Evolutionary conservation across 2,113 vertebrate genomes (phyloP), one percentile per base, ranked within the genome.

Genomic region (Madoqua kirkii): DNA sequence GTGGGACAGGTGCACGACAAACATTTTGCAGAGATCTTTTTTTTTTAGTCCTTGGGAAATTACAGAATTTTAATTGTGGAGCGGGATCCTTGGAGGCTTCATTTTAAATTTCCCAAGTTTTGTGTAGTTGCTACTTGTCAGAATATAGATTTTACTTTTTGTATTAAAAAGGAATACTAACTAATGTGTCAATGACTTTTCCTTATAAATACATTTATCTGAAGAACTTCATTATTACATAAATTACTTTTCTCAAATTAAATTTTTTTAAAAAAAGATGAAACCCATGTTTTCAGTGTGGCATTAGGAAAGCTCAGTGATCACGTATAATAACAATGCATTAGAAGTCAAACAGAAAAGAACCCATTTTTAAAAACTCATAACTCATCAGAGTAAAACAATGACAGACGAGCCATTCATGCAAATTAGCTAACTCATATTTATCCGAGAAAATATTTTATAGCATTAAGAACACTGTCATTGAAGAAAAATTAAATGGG

Each of bases 371-470:
- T 48, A 92, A 98, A 98, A 96, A 84, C 86, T 79, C 83, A 93
- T 98, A 98, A 97, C 95, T 98, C 98, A 98, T 97, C 89, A 97
- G 94, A 97, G 76, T 94, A 96, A 96, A 97, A 98, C 96, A 96
- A 84, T 97, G 98, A 98, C 93, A 97, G 98, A 98, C 89, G 96
- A 97, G 89, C 93, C 97, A 97, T 98, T 98, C 97, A 98, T 95
- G 95, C 94, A 98, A 98, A 98, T 98, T 98, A 98, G 91, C 92
- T 97, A 95, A 93, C 96, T 98, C 95, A 74, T 89, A 98, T 98
- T 98, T 98, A 98, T 98, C 98, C 98, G 95, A 93, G 96, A 97
- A 98, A 97, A 98, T 98, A 98, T 95, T 98, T 98, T 97, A 97
- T 82, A 96, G 97, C 94, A 97, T 98, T 97, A 98, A 97, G 96